Percentiles rank a stretch among this genome's conserved stretches.
Evolutionary conservation across 2,113 vertebrate species (phyloP).

Genomic region (Sturnira hondurensis): DNA sequence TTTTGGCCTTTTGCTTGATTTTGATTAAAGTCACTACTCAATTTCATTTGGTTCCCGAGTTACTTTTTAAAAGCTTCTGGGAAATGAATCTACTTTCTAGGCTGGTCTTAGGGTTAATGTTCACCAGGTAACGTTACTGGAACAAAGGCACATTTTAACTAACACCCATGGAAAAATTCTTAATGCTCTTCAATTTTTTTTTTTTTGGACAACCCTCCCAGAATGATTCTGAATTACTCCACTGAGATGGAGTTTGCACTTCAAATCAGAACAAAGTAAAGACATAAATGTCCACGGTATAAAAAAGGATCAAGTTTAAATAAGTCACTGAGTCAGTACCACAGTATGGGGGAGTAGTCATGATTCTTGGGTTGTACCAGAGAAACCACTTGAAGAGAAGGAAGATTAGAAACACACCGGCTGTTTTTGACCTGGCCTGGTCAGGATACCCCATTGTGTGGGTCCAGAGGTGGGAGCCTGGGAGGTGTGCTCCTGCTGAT

Average conservation of each 20-base stretch:
- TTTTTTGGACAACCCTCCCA: neutral
- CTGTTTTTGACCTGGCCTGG: neutral
- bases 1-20: slow-evolving; percentile 28
- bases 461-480: neutral
- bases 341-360: neutral
- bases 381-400: neutral
- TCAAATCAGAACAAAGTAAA: neutral
- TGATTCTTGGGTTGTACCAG: neutral
- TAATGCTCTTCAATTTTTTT: neutral
- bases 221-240: slow-evolving; percentile 11
- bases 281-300: neutral
- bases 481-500: neutral
- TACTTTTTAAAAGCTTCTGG: slow-evolving; percentile 60
- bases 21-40: slow-evolving; percentile 35
- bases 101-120: slow-evolving; percentile 31
- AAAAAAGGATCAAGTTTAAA: neutral
- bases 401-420: neutral
- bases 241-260: neutral
- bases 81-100: slow-evolving; percentile 47
- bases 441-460: too few relatives aligned
- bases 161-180: neutral
- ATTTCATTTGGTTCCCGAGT: slow-evolving; percentile 49
- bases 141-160: slow-evolving; percentile 55
- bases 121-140: slow-evolving; percentile 46
- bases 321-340: neutral